phyloP scores from a whole-genome alignment of 2,797 vertebrate species.

The Trachops cirrhosus region DNA sequence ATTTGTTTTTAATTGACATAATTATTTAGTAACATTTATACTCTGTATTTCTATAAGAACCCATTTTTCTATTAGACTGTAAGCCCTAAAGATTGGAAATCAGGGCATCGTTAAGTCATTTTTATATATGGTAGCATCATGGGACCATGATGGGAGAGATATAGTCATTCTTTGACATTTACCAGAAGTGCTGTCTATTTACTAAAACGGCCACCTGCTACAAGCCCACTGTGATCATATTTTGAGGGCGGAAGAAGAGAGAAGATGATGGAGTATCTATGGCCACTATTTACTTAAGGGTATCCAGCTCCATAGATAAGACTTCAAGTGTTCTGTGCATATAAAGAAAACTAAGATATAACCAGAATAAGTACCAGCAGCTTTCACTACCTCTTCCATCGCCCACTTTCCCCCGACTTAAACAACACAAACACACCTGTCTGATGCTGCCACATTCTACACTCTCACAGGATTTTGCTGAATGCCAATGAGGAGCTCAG shows the following conservation, averaged over 20 bases:
- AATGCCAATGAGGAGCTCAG: neutral
- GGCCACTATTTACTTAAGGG: neutral
- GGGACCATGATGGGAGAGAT: neutral
- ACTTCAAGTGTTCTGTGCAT: neutral
- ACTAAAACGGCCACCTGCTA: neutral
- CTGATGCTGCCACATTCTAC: neutral
- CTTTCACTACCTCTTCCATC: neutral
- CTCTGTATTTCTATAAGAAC: neutral
- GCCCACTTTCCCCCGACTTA: neutral
- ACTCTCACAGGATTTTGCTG: neutral
- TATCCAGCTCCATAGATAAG: neutral
- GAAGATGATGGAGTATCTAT: neutral
- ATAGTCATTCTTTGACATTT: neutral
- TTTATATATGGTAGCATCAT: neutral
- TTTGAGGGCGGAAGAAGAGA: neutral
- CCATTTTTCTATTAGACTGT: constrained; percentile 18
- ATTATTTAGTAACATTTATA: neutral
- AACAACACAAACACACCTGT: neutral
- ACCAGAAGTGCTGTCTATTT: neutral
- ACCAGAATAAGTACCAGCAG: neutral
- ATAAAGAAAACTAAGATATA: neutral
- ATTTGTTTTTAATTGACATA: neutral
- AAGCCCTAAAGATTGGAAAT: constrained; percentile 31
- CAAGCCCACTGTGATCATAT: neutral
- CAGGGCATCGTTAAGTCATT: neutral